Evolutionary conservation across 2,113 vertebrate species (phyloP), one percentile per base, ranked within the genome.

Genomic region (Fulica atra): DNA sequence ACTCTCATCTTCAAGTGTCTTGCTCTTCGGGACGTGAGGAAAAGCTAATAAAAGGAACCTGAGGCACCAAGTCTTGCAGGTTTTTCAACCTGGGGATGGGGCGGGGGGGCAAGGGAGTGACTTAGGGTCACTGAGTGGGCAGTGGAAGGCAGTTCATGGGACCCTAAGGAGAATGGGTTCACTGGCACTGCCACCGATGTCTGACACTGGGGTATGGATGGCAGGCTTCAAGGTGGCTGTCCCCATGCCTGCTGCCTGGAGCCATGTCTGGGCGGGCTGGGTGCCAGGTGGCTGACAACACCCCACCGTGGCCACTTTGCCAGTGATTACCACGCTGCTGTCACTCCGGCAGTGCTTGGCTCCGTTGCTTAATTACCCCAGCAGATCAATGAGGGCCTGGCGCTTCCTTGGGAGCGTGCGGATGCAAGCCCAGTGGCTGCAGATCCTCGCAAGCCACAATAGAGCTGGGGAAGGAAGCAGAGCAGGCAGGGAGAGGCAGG

Each of bases 41-140:
- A 87, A 89, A 95, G 84, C 89, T 95, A 96, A 91, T 91, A 92
- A 85, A 85, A 84, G 36, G 86, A 92, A 56, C 80, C 56, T 23
- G 10, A 86, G 42, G 38, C 86, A 38, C 38, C 4, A 35, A 92
- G 92, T 86, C 80, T 64, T 48, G 24, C 69, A 56, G 91, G 60
- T 74, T 88, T 94, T 60, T 66, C 59, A 88, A 23, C 17, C 56
- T 21, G n/a, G 50, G 50, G 50, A 23, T 20, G 48, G 48, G 48
- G 48, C 7, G 44, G 24, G 48, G 28, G 10, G 59, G 26, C 17
- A 40, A 61, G n/a, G 46, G 53, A 40, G 54, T 3, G 33, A 23
- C 56, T 64, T 26, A 3, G 60, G 73, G 24, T 28, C 60, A 31
- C 51, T 89, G 53, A 44, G 8, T 0, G 2, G 57, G 76, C 36